These are phyloP conservation scores for Paralinhomoeus sp. DNA, from an alignment of 2,888 invertebrate genomes.

Conservation along the genomic window DNA sequence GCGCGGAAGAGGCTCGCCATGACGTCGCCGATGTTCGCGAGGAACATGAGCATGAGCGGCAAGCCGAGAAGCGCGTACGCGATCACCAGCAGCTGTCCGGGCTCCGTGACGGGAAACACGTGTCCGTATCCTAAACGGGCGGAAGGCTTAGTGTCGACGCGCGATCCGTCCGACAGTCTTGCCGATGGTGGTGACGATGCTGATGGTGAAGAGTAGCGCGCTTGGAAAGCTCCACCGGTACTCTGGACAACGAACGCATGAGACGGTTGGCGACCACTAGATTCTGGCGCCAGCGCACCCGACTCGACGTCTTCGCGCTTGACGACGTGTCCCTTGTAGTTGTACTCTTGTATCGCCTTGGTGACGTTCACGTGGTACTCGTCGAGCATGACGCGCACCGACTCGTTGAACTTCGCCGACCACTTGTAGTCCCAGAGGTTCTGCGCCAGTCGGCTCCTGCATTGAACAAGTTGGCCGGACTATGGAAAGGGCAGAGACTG, in stretches of 20 bases:
- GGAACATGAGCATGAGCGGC: conserved; percentile 8
- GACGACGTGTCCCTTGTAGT: neutral
- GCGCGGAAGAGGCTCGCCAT: conserved; percentile 5
- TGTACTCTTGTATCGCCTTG: conserved; percentile 1
- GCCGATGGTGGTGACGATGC: conserved; percentile 20
- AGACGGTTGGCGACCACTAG: no score
- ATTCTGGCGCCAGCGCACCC: no score
- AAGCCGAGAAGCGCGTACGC: conserved; percentile 6
- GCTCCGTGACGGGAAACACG: conserved; percentile 14
- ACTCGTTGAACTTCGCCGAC: conserved; percentile 1
- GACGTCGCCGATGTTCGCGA: conserved; percentile 7
- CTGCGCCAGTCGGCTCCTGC: neutral
- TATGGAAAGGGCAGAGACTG: no score
- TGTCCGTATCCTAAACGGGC: conserved; percentile 18
- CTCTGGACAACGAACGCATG: no score
- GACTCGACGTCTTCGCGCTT: neutral
- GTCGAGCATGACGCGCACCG: neutral
- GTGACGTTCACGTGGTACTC: conserved; percentile 6
- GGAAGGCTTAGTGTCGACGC: neutral
- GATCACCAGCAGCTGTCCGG: conserved; percentile 6
- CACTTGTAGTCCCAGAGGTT: conserved; percentile 1
- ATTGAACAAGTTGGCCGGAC: no score
- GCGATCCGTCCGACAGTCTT: no score
- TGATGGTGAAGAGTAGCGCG: conserved; percentile 17
- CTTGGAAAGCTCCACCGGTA: conserved; percentile 14